Percentiles rank a stretch among this genome's conserved stretches.
These are phyloP conservation scores for Corvus moneduloides DNA, from an alignment of 2,113 vertebrate species.

Conservation along the genomic window DNA sequence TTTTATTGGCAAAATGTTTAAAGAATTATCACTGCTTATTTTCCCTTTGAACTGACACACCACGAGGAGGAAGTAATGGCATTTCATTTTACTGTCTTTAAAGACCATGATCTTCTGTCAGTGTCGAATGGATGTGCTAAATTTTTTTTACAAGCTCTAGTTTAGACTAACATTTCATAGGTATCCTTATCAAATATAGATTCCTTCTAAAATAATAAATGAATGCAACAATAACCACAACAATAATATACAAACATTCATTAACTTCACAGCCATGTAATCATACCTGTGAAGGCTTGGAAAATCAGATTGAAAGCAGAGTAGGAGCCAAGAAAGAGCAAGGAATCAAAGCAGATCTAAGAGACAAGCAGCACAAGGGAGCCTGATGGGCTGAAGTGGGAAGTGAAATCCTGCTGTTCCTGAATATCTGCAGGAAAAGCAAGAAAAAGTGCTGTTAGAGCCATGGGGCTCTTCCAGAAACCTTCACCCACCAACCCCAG, in stretches of 20 bases:
- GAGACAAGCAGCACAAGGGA: neutral
- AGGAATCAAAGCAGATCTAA: neutral
- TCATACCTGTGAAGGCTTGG: neutral
- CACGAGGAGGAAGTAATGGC: neutral
- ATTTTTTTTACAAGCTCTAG: neutral
- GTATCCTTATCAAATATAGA: neutral
- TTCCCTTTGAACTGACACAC: neutral
- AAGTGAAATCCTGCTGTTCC: neutral
- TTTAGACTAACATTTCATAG: neutral
- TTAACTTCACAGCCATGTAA: neutral
- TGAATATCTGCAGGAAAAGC: neutral
- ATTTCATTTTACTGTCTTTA: neutral
- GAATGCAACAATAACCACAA: neutral
- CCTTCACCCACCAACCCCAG: accelerated
- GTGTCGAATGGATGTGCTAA: neutral
- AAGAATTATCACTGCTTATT: neutral
- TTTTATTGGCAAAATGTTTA: neutral
- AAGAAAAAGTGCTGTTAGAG: neutral
- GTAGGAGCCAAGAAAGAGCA: neutral
- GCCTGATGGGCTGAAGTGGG: neutral
- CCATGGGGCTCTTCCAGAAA: neutral
- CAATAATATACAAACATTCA: neutral
- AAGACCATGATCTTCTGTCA: neutral
- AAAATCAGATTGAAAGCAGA: neutral
- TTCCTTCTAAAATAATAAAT: neutral